A percentile compares a stretch with the other conserved stretches of the same genome.
Evolutionary conservation across 1,140 invertebrate genomes (phyloP).

Genomic region (Caerostris extrusa): DNA sequence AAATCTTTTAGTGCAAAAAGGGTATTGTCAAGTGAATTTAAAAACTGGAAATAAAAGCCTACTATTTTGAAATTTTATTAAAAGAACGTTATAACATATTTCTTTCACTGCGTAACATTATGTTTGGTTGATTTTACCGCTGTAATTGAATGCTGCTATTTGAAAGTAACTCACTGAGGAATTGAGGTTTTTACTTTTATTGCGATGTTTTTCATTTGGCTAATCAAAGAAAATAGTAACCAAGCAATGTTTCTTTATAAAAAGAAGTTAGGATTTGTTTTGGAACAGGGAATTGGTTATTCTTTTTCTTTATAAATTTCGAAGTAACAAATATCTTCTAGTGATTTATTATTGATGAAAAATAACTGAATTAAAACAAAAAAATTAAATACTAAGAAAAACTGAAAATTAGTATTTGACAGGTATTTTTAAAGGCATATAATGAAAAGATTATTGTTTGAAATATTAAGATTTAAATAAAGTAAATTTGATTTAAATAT

Average conservation of each 20-base stretch:
- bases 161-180: background rate
- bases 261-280: too few species aligned
- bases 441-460: too few species aligned
- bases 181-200: slow-evolving; percentile 6
- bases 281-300: too few species aligned
- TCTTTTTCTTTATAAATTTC: too few species aligned
- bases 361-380: too few species aligned
- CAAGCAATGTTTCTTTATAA: background rate
- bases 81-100: slow-evolving; percentile 58
- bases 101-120: slow-evolving; percentile 29
- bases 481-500: too few species aligned
- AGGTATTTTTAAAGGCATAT: too few species aligned
- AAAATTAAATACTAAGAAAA: too few species aligned
- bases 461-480: too few species aligned
- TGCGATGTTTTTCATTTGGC: background rate
- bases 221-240: background rate
- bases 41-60: background rate
- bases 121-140: slow-evolving; percentile 39
- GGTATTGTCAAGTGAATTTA: slow-evolving; percentile 37
- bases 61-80: slow-evolving; percentile 44
- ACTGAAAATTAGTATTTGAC: too few species aligned
- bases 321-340: too few species aligned
- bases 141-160: slow-evolving; percentile 34
- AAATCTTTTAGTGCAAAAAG: slow-evolving; percentile 27
- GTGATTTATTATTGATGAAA: too few species aligned